phyloP scores from a whole-genome alignment of 1,140 invertebrate species.

The Hestina assimilis region DNA sequence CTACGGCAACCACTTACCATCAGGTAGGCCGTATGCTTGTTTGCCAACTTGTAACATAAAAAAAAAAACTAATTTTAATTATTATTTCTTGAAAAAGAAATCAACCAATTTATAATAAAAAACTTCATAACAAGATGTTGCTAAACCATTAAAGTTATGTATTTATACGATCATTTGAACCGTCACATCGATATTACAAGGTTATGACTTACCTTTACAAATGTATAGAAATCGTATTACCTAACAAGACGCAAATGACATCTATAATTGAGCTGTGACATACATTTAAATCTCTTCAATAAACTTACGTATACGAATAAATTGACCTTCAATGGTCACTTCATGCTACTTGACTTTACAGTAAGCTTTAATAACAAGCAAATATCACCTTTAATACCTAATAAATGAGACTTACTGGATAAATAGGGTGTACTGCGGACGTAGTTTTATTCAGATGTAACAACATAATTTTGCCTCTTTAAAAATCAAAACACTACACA shows the following conservation, averaged over 20 bases:
- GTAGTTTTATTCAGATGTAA: slow-evolving; percentile 11
- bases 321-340: slow-evolving; percentile 15
- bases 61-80: too few relatives aligned
- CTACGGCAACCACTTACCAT: too few relatives aligned
- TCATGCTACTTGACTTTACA: slow-evolving; percentile 9
- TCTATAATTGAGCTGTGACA: slow-evolving; percentile 25
- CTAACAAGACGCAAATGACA: slow-evolving; percentile 19
- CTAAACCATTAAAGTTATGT: not conserved
- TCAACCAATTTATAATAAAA: not conserved
- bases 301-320: slow-evolving; percentile 12
- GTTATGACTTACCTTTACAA: slow-evolving; percentile 9
- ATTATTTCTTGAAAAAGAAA: too few relatives aligned
- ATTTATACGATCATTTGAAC: not conserved
- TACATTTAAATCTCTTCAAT: slow-evolving; percentile 20
- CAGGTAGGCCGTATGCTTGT: too few relatives aligned
- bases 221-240: slow-evolving; percentile 17
- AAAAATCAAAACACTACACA: slow-evolving; percentile 20
- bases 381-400: not conserved
- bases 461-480: slow-evolving; percentile 13
- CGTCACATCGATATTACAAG: slow-evolving; percentile 9
- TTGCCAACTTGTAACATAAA: too few relatives aligned
- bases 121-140: not conserved
- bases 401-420: not conserved
- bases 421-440: not conserved
- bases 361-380: not conserved